Conservation (phyloP, 2,888 invertebrate genomes). For the Yponomeuta evonymella region DNA sequence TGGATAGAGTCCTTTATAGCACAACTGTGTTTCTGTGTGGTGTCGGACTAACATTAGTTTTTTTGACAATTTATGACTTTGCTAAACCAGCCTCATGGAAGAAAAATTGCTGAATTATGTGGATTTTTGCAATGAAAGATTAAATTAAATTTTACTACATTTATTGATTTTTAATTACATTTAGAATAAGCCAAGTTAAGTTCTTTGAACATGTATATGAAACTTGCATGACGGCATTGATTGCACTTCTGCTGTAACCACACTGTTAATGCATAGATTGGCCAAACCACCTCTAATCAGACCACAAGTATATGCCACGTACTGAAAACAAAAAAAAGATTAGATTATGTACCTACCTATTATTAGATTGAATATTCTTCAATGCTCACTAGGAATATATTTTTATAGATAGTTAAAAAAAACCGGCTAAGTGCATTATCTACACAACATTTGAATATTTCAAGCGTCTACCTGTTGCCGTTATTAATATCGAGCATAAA, state of each 20-base stretch:
- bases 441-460: too few species aligned
- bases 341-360: background rate
- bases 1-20: constrained; percentile 40
- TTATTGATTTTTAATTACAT: background rate
- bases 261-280: constrained; percentile 94
- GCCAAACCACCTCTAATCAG: constrained; percentile 95
- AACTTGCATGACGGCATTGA: constrained; percentile 95
- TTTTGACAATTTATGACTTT: constrained; percentile 28
- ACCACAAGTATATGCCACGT: constrained; percentile 97
- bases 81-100: constrained; percentile 39
- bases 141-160: background rate
- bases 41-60: constrained; percentile 28
- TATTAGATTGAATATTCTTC: background rate
- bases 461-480: too few species aligned
- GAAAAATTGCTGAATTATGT: constrained; percentile 21
- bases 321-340: constrained; percentile 65
- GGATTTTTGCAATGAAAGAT: background rate
- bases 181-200: background rate
- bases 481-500: too few species aligned
- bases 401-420: background rate
- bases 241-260: constrained; percentile 96
- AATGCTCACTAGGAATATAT: too few species aligned
- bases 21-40: constrained; percentile 29
- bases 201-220: constrained; percentile 88
- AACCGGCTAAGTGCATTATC: too few species aligned